Evolutionary conservation across 2,113 vertebrate genomes (phyloP).

Genomic region (Dromiciops gliroides): DNA sequence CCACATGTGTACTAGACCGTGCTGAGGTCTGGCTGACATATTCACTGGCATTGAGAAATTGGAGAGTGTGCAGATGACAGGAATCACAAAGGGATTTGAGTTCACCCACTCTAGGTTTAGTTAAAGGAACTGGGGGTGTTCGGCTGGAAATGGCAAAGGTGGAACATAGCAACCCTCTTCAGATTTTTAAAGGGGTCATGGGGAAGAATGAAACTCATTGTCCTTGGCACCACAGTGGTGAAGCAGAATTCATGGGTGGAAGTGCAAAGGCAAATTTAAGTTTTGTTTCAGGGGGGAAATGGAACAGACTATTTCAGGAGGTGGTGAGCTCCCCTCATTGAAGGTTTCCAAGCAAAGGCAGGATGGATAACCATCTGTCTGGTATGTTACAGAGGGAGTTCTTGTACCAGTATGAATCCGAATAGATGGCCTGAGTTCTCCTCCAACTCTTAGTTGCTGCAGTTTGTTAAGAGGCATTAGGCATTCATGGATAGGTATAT

Average conservation of each 20-base stretch:
- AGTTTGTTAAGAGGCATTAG: neutral
- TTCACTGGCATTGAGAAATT: neutral
- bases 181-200: neutral
- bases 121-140: neutral
- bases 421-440: neutral
- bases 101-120: neutral
- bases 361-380: neutral
- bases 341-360: neutral
- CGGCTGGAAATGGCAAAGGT: neutral
- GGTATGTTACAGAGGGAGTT: neutral
- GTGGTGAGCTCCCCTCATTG: neutral
- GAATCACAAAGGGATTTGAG: neutral
- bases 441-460: neutral
- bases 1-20: neutral
- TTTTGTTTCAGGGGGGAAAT: neutral
- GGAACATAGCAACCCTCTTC: neutral
- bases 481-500: neutral
- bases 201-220: neutral
- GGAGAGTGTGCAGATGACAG: neutral
- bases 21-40: neutral
- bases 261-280: neutral
- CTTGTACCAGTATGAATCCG: neutral
- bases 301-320: neutral
- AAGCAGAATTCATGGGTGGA: neutral
- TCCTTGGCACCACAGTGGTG: neutral